phyloP scores from a whole-genome alignment of 2,888 invertebrate genomes.

The Galerucella calmariensis region DNA sequence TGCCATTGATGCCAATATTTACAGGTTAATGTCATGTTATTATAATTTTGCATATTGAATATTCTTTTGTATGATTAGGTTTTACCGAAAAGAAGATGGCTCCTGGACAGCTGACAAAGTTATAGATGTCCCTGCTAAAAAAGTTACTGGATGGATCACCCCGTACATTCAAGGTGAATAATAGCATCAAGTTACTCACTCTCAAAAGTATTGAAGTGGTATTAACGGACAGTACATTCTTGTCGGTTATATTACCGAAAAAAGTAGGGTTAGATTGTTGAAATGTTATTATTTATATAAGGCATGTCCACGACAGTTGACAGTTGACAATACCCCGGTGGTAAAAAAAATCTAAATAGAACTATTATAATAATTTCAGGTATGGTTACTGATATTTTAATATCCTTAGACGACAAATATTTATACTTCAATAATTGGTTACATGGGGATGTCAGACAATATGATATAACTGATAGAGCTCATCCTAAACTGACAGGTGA shows the following conservation, averaged over 20 bases:
- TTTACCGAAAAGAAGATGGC: conserved; percentile 72
- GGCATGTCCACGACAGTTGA: no score
- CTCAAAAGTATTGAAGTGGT: not conserved
- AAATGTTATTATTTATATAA: no score
- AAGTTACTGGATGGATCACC: conserved; percentile 77
- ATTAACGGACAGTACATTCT: no score
- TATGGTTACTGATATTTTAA: conserved; percentile 90
- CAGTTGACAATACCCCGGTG: no score
- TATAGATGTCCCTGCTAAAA: conserved; percentile 83
- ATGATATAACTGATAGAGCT: conserved; percentile 86
- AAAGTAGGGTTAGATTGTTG: no score
- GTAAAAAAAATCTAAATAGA: not conserved
- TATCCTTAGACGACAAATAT: conserved; percentile 94
- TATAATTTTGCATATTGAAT: not conserved
- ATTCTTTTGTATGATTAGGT: conserved; percentile 65
- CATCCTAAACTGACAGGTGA: conserved; percentile 80
- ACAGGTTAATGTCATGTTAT: conserved; percentile 67
- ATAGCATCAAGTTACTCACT: not conserved
- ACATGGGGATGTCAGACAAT: conserved; percentile 95
- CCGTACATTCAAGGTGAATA: conserved; percentile 75
- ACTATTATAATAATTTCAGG: conserved; percentile 65
- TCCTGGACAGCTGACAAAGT: conserved; percentile 86
- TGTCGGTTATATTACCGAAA: no score
- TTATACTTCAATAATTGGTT: conserved; percentile 93
- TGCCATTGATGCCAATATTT: conserved; percentile 83